Base-by-base conservation (phyloP, 2,797 vertebrate species). In the Champsocephalus gunnari region DNA sequence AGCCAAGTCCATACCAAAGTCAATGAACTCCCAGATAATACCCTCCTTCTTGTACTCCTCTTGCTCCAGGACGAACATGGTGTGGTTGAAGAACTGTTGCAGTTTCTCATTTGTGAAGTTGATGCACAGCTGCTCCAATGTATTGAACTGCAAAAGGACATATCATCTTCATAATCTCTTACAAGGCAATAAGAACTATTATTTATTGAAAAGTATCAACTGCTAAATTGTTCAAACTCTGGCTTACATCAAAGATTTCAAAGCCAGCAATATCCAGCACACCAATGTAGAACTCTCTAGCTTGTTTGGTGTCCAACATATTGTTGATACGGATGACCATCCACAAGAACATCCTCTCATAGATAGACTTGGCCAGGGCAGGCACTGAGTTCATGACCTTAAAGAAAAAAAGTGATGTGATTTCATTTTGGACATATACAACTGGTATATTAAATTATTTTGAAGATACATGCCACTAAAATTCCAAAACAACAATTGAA, bases 211-310 rank as follows among this genome's bases (percentile, higher is more conserved):
- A 58, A 19, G 7, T 5, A 9, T 5, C 4, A 5, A 2, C 9
- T 17, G 9, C 28, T 12, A 2, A 45, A 5, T 45, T 49, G 2
- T 32, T 45, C 19, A 7, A 12, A 71, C 4, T 24, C 0, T 72
- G 24, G 1, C 80, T 34, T 34, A 28, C 97, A 82, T 98, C 96
- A 93, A 98, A 98, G 87, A 98, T 98, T 86, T 98, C 97, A 70
- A 98, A 98, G 38, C 97, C 97, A 80, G 97, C 96, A 9, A 98
- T 98, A 73, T 98, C 97, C 93, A 98, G 88, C 24, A 98, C 97
- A 73, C 97, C 96, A 66, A 98, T 98, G 86, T 94, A 98, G 87
- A 81, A 95, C 75, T 98, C 96, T 67, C 97, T 95, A 63, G 95
- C 71, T 67, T 97, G 96, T 83, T 97, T 98, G 0, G 97, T 98